A percentile compares a stretch with the other conserved stretches of the same genome.
Evolutionary conservation across 2,113 vertebrate species (phyloP).

Genomic region (Micromys minutus): DNA sequence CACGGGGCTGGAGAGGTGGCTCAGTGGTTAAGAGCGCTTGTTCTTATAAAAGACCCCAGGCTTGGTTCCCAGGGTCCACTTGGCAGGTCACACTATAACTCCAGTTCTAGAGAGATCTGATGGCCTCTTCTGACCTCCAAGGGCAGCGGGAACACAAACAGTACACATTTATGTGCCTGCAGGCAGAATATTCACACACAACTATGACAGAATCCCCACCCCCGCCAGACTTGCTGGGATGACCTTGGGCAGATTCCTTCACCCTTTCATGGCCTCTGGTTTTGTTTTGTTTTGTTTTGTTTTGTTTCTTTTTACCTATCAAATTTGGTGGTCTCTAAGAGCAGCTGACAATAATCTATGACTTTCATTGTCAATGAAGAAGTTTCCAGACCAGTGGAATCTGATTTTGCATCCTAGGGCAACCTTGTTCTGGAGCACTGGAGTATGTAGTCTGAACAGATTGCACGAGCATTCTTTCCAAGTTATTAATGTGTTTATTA

Average conservation of each 20-base stretch:
- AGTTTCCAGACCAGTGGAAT: conserved; percentile 30
- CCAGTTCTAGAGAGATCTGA: background rate
- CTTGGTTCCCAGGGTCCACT: background rate
- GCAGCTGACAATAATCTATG: conserved; percentile 35
- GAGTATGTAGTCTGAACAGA: background rate
- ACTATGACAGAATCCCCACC: background rate
- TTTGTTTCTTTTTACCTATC: background rate
- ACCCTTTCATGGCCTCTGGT: conserved; percentile 1
- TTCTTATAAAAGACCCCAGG: background rate
- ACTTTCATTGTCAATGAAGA: conserved; percentile 51
- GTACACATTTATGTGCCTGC: too few species aligned
- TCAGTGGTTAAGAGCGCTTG: background rate
- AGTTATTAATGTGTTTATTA: conserved; percentile 60
- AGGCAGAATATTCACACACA: too few species aligned
- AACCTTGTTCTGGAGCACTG: conserved; percentile 19
- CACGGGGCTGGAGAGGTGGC: too few species aligned
- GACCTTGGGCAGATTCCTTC: background rate
- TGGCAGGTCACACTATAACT: background rate
- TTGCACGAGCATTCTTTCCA: conserved; percentile 4
- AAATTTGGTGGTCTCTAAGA: conserved; percentile 36
- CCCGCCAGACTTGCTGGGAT: background rate
- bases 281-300: background rate
- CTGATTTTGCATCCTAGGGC: conserved; percentile 27
- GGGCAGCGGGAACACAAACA: background rate
- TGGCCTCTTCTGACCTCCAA: background rate